phyloP scores from a whole-genome alignment of 2,888 invertebrate species.

The Pseudanteris insignis region DNA sequence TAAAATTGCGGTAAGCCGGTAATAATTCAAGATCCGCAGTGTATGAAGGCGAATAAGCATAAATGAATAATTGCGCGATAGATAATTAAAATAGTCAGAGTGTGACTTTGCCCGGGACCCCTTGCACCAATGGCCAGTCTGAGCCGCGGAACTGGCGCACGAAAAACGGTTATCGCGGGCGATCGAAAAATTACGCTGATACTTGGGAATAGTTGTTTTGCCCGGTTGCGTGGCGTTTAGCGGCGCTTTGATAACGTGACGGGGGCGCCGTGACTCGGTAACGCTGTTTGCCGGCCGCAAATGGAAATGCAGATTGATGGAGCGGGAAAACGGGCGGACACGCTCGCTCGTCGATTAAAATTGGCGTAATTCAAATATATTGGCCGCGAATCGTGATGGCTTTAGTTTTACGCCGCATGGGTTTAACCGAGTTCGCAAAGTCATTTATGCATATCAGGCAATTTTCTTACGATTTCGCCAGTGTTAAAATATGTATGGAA shows the following conservation, averaged over 20 bases:
- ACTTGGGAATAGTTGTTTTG: too few relatives aligned
- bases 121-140: neutral
- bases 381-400: slow-evolving; percentile 17
- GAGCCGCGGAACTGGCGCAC: too few relatives aligned
- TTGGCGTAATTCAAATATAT: slow-evolving; percentile 18
- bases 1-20: slow-evolving; percentile 62
- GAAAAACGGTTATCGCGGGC: too few relatives aligned
- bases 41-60: slow-evolving; percentile 65
- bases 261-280: too few relatives aligned
- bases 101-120: too few relatives aligned
- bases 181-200: too few relatives aligned
- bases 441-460: slow-evolving; percentile 64
- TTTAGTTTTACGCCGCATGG: slow-evolving; percentile 39
- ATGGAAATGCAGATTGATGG: too few relatives aligned
- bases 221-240: too few relatives aligned
- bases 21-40: slow-evolving; percentile 64
- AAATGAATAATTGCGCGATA: slow-evolving; percentile 65
- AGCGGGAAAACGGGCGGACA: too few relatives aligned
- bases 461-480: slow-evolving; percentile 65
- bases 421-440: slow-evolving; percentile 60
- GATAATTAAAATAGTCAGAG: slow-evolving; percentile 59
- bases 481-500: slow-evolving; percentile 66
- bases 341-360: slow-evolving; percentile 8
- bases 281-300: too few relatives aligned
- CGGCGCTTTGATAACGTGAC: too few relatives aligned